These are phyloP conservation scores for Megaceryle maxima DNA, from an alignment of 2,113 vertebrate genomes.

Conservation along the genomic window DNA sequence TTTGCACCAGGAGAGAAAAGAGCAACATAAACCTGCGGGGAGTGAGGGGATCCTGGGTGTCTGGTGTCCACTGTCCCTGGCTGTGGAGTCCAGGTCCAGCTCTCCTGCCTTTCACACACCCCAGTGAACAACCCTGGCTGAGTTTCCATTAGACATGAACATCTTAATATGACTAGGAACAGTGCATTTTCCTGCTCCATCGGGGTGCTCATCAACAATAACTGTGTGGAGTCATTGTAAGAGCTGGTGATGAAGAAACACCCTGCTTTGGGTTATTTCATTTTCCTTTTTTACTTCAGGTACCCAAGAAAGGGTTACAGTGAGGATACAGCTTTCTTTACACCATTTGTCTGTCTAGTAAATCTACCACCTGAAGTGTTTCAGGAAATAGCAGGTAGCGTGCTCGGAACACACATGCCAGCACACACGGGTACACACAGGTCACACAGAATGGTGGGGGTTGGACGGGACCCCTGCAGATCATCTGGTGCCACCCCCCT, in stretches of 20 bases:
- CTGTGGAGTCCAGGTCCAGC: accelerated
- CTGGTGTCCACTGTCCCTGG: not conserved
- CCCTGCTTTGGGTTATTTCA: not conserved
- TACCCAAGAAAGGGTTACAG: not conserved
- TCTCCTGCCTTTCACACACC: not conserved
- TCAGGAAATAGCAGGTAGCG: not conserved
- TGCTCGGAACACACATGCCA: not conserved
- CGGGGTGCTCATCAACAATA: not conserved
- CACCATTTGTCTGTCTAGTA: not conserved
- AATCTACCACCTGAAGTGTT: not conserved
- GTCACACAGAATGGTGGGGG: not conserved
- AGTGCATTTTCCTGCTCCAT: not conserved
- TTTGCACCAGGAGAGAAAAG: not conserved
- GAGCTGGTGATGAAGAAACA: not conserved
- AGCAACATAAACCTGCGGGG: accelerated
- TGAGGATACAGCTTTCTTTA: not conserved
- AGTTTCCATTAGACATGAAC: not conserved
- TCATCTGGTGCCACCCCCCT: not conserved
- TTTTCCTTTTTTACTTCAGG: not conserved
- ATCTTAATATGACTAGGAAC: not conserved
- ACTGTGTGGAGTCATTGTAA: not conserved
- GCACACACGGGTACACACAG: too few relatives aligned
- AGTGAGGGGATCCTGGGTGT: not conserved
- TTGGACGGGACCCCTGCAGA: not conserved
- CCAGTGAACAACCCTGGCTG: not conserved